Conservation (phyloP, 2,113 vertebrate genomes). For the Trochalopteron elliotii region DNA sequence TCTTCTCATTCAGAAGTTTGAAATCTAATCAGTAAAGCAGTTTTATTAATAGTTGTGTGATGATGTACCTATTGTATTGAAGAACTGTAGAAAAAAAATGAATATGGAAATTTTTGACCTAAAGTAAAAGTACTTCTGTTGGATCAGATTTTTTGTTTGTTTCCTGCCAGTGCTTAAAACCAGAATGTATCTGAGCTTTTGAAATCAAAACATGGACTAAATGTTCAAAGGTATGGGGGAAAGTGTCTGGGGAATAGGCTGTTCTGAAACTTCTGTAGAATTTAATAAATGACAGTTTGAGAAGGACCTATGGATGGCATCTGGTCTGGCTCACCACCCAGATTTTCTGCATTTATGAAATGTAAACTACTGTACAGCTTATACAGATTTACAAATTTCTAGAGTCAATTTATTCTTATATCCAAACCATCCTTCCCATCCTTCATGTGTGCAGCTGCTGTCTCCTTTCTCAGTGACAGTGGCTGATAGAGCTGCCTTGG, state of each 20-base stretch:
- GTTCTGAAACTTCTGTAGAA: background rate
- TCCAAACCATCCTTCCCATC: background rate
- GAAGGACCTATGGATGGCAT: background rate
- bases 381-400: background rate
- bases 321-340: background rate
- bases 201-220: background rate
- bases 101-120: background rate
- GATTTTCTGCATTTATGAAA: background rate
- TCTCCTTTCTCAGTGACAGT: background rate
- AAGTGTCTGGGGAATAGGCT: background rate
- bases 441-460: background rate
- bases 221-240: background rate
- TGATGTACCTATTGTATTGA: fast-evolving
- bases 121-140: background rate
- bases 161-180: background rate
- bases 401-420: background rate
- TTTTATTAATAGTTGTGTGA: background rate
- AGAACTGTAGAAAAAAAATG: background rate
- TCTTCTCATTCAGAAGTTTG: background rate
- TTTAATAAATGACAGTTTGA: background rate
- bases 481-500: background rate
- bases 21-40: background rate
- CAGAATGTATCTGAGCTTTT: background rate
- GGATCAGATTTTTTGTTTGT: background rate
- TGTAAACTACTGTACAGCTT: background rate